These are phyloP conservation scores for Empis livida DNA, from an alignment of 2,888 invertebrate genomes.

Conservation along the genomic window DNA sequence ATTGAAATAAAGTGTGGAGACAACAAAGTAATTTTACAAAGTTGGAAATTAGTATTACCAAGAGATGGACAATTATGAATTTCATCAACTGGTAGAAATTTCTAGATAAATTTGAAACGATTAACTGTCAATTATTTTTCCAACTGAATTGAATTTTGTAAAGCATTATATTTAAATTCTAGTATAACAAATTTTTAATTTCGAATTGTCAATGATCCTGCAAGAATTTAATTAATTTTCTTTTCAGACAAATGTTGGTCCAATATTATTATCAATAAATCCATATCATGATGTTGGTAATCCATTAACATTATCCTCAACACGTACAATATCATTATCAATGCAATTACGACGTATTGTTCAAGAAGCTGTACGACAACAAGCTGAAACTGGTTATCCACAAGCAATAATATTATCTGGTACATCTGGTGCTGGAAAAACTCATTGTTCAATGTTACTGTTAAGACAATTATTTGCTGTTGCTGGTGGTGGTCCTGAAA, in stretches of 20 bases:
- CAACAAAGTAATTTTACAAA: no score
- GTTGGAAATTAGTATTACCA: no score
- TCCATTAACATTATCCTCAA: conserved; percentile 72
- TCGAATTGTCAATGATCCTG: no score
- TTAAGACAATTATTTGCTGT: conserved; percentile 84
- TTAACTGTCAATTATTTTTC: no score
- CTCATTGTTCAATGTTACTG: conserved; percentile 81
- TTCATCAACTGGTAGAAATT: no score
- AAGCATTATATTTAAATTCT: no score
- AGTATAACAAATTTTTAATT: no score
- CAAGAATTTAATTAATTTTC: not conserved
- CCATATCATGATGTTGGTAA: conserved; percentile 79
- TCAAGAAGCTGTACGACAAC: conserved; percentile 83
- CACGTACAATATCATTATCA: conserved; percentile 57
- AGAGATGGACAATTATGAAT: no score
- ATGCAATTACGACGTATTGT: conserved; percentile 80
- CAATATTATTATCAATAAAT: conserved; percentile 80
- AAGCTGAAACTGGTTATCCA: conserved; percentile 89
- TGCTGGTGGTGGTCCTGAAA: conserved; percentile 88
- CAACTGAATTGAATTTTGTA: no score
- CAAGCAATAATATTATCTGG: conserved; percentile 89
- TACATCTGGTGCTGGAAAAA: conserved; percentile 87
- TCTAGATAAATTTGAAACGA: no score
- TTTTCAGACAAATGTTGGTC: conserved; percentile 82
- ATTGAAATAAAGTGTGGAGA: no score